Conservation (phyloP, 2,113 vertebrate species). For the Oxyruncus cristatus region DNA sequence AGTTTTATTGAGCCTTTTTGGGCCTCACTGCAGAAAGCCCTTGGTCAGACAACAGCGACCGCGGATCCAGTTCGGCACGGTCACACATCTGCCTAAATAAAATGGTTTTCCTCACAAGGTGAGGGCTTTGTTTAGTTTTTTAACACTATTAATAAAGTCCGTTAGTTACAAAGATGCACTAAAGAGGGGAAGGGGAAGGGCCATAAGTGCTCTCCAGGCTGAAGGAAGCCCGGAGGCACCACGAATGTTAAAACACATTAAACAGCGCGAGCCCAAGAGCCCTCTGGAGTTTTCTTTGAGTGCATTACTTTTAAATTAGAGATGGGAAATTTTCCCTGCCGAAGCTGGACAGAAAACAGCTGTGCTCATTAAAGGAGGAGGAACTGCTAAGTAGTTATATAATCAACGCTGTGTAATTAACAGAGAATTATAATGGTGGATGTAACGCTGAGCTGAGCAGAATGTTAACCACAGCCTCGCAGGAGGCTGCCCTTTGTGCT, state of each 20-base stretch:
- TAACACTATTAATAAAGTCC: slow-evolving; percentile 19
- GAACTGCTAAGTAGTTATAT: slow-evolving; percentile 59
- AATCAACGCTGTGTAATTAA: slow-evolving; percentile 69
- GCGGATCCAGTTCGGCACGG: neutral
- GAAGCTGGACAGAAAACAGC: slow-evolving; percentile 72
- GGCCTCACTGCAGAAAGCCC: too few relatives aligned
- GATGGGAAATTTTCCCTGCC: slow-evolving; percentile 50
- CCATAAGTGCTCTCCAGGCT: neutral
- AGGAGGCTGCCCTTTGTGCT: neutral
- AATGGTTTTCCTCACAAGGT: neutral
- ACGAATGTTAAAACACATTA: neutral
- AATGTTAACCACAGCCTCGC: neutral
- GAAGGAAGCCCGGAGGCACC: slow-evolving; percentile 5
- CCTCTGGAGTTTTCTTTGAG: slow-evolving; percentile 57
- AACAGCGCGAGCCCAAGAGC: slow-evolving; percentile 15
- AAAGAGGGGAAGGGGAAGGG: neutral
- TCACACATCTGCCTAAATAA: neutral
- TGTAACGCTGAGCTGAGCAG: neutral
- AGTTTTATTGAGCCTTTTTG: too few relatives aligned
- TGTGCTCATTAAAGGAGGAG: slow-evolving; percentile 70
- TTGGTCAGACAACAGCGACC: neutral
- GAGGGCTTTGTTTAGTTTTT: neutral
- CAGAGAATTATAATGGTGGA: slow-evolving; percentile 48
- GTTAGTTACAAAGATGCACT: slow-evolving; percentile 8
- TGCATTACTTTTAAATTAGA: slow-evolving; percentile 66